Conservation (phyloP, 2,113 vertebrate genomes). For the Procavia capensis region DNA sequence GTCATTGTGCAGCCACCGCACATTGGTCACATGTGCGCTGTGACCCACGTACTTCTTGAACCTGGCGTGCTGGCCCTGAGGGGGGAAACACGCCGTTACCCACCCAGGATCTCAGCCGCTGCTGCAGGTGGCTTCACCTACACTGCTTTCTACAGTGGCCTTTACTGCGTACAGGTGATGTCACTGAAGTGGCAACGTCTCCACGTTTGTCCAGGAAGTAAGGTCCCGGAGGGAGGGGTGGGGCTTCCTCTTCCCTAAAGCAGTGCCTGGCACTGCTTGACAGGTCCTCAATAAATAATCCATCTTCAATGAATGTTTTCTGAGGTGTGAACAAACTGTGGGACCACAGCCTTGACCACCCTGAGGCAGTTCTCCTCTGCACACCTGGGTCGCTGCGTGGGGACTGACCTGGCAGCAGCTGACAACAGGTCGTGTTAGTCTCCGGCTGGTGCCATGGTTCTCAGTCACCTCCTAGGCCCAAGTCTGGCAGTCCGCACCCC, state of each 20-base stretch:
- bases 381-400: background rate
- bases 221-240: background rate
- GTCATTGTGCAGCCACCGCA: slow-evolving; percentile 96
- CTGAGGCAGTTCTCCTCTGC: too few species aligned
- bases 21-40: slow-evolving; percentile 96
- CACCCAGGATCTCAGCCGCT: background rate
- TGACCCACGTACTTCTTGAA: slow-evolving; percentile 98
- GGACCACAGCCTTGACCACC: background rate
- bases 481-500: too few species aligned
- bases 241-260: background rate
- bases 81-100: background rate
- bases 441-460: too few species aligned
- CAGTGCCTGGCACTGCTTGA: background rate
- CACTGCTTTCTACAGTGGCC: background rate
- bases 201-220: background rate
- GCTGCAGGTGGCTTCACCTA: background rate
- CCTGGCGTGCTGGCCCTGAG: slow-evolving; percentile 93
- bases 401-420: background rate
- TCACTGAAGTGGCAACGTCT: background rate
- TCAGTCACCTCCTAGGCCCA: too few species aligned
- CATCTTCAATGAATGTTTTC: too few species aligned
- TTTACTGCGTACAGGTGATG: background rate
- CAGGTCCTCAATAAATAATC: background rate
- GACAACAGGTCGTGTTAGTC: background rate
- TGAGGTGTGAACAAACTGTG: background rate